Conservation (phyloP, 2,113 vertebrate genomes). For the Ginglymostoma cirratum region DNA sequence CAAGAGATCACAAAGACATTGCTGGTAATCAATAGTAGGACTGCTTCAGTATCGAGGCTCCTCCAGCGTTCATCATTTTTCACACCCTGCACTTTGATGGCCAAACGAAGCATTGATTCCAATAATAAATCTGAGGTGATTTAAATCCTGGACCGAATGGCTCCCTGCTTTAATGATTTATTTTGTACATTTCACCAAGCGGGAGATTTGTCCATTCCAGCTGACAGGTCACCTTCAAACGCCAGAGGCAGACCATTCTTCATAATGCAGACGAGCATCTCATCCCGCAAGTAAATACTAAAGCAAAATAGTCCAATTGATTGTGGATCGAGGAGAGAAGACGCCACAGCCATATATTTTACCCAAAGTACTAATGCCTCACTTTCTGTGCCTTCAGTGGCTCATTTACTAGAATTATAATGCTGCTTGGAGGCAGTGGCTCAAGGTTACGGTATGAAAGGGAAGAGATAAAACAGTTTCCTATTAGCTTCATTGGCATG, state of each 20-base stretch:
- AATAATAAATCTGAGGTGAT: conserved; percentile 99
- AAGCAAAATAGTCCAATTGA: conserved; percentile 99
- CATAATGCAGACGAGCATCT: conserved; percentile 99
- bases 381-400: conserved; percentile 55
- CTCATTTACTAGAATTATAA: conserved; percentile 64
- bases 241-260: conserved; percentile 99
- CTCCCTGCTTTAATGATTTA: conserved; percentile 99
- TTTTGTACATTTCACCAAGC: conserved; percentile 99
- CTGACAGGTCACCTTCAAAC: conserved; percentile 99
- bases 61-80: conserved; percentile 93
- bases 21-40: conserved; percentile 99
- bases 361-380: conserved; percentile 80
- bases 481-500: conserved; percentile 73
- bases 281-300: conserved; percentile 99
- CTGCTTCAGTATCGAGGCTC: conserved; percentile 87
- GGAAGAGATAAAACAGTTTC: conserved; percentile 79
- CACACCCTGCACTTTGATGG: conserved; percentile 96
- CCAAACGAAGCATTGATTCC: conserved; percentile 99
- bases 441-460: conserved; percentile 86
- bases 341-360: conserved; percentile 86
- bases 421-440: conserved; percentile 68
- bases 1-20: conserved; percentile 98
- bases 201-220: conserved; percentile 99
- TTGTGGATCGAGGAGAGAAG: conserved; percentile 87
- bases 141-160: conserved; percentile 95